Conservation (phyloP, 2,888 invertebrate genomes). For the Neoitamus cyanurus region DNA sequence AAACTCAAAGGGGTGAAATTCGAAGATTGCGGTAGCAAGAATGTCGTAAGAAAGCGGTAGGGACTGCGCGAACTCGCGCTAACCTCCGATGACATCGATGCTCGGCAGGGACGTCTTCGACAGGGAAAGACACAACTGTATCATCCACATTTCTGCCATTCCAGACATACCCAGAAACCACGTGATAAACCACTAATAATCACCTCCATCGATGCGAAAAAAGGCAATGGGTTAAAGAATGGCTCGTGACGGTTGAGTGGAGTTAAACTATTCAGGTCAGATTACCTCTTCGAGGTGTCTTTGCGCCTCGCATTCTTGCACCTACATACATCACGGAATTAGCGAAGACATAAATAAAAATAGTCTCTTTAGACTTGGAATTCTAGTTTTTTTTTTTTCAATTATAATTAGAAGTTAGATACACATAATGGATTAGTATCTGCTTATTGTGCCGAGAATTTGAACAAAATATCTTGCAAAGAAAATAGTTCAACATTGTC, state of each 20-base stretch:
- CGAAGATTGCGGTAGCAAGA: conserved; percentile 31
- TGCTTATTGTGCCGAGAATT: too few species aligned
- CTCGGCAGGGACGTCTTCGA: background rate
- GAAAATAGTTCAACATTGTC: too few species aligned
- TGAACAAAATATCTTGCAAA: too few species aligned
- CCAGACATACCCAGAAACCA: conserved; percentile 12
- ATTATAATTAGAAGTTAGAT: too few species aligned
- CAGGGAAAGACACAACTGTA: background rate
- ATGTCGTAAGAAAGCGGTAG: conserved; percentile 32
- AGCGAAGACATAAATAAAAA: background rate
- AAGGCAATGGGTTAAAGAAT: conserved; percentile 16
- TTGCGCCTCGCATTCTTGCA: background rate
- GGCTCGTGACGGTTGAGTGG: background rate
- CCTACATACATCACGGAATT: background rate
- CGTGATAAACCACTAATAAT: conserved; percentile 33
- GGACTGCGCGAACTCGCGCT: background rate
- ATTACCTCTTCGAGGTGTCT: background rate
- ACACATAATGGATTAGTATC: too few species aligned
- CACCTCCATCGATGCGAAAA: conserved; percentile 9
- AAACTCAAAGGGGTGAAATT: conserved; percentile 29
- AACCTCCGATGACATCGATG: background rate
- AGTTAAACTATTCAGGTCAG: conserved; percentile 1
- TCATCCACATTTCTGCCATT: conserved; percentile 16
- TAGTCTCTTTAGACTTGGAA: background rate
- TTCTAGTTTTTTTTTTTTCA: too few species aligned